These are phyloP conservation scores for Cervus canadensis DNA, from an alignment of 2,113 vertebrate genomes.

Conservation along the genomic window DNA sequence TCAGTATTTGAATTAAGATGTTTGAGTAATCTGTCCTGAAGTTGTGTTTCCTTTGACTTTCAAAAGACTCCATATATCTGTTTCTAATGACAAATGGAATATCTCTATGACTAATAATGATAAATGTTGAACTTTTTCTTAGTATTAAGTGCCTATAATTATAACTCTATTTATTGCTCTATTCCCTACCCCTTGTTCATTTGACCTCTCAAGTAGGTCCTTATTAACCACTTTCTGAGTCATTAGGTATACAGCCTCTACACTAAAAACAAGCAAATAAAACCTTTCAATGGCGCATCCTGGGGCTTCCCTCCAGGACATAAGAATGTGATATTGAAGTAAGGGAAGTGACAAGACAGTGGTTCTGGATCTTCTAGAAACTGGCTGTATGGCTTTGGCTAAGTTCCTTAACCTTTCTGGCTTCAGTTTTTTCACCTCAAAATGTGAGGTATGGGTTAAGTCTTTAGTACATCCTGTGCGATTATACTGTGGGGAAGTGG, in stretches of 20 bases:
- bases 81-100: conserved; percentile 34
- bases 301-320: background rate
- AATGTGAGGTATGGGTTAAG: background rate
- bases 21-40: conserved; percentile 39
- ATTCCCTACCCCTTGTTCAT: background rate
- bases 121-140: conserved; percentile 29
- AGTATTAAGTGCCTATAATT: conserved; percentile 8
- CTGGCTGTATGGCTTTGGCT: background rate
- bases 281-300: background rate
- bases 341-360: background rate
- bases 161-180: background rate
- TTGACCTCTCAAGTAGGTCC: conserved; percentile 1
- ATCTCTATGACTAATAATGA: conserved; percentile 41
- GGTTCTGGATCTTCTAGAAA: background rate
- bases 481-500: background rate
- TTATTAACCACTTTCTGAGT: conserved; percentile 30
- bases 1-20: background rate
- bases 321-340: background rate
- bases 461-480: background rate
- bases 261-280: conserved; percentile 35
- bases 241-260: background rate
- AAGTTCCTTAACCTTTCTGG: background rate
- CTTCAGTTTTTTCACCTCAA: conserved; percentile 12
- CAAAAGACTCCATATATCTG: background rate
- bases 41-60: background rate